Evolutionary conservation across 1,140 invertebrate species (phyloP).

Genomic region (Dermatophagoides farinae): DNA sequence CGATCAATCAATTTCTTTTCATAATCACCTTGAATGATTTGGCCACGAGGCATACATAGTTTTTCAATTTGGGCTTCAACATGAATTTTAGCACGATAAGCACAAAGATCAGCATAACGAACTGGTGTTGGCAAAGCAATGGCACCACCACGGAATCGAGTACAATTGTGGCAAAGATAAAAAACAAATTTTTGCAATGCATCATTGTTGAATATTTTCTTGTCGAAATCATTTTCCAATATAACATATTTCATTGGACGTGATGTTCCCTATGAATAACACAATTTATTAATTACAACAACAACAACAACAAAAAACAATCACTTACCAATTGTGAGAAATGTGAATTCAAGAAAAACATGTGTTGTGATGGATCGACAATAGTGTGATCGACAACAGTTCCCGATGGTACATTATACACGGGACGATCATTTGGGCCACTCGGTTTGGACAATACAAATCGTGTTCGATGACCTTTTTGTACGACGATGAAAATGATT

Average conservation of each 20-base stretch:
- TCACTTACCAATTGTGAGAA: slow-evolving; percentile 9
- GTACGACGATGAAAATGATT: slow-evolving; percentile 14
- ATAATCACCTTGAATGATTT: no score
- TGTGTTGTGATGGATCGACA: slow-evolving; percentile 12
- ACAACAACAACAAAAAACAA: background rate
- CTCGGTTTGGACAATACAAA: background rate
- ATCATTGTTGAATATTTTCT: slow-evolving; percentile 12
- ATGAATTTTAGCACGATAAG: slow-evolving; percentile 19
- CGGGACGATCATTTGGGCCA: background rate
- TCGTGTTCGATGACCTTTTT: slow-evolving; percentile 15
- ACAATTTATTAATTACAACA: background rate
- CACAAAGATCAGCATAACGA: slow-evolving; percentile 22
- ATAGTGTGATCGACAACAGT: slow-evolving; percentile 18
- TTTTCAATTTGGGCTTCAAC: background rate
- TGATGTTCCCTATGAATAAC: slow-evolving; percentile 20
- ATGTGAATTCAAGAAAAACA: slow-evolving; percentile 17
- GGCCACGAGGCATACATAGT: no score
- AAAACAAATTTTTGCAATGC: slow-evolving; percentile 19
- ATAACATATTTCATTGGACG: slow-evolving; percentile 19
- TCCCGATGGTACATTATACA: slow-evolving; percentile 16
- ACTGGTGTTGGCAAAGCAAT: slow-evolving; percentile 52
- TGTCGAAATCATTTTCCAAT: slow-evolving; percentile 22
- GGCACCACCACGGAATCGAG: slow-evolving; percentile 10
- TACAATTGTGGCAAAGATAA: slow-evolving; percentile 19
- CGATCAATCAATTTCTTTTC: no score